These are phyloP conservation scores for Acanthosepion lycidas DNA, from an alignment of 2,888 invertebrate genomes.

Conservation along the genomic window DNA sequence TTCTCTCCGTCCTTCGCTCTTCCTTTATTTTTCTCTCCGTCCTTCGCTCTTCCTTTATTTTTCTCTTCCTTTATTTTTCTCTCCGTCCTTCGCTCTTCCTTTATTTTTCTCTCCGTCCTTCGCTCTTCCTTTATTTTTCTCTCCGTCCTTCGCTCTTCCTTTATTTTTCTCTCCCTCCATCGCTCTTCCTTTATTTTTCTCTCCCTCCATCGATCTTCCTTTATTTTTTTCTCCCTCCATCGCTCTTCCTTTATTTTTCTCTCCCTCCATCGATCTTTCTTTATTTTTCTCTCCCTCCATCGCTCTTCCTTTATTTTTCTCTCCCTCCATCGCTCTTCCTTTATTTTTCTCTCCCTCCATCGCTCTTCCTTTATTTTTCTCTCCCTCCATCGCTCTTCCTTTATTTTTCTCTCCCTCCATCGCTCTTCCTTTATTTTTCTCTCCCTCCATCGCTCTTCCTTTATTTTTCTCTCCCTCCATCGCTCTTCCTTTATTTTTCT, in stretches of 20 bases:
- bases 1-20: background rate
- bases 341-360: too few species aligned
- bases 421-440: accelerated
- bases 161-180: background rate
- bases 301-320: background rate
- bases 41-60: background rate
- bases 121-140: background rate
- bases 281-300: background rate
- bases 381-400: accelerated
- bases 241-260: background rate
- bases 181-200: too few species aligned
- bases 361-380: accelerated
- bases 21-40: too few species aligned
- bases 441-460: too few species aligned
- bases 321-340: accelerated
- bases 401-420: too few species aligned
- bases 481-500: background rate
- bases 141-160: background rate
- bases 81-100: too few species aligned
- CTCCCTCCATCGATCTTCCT: background rate
- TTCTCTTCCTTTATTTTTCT: accelerated
- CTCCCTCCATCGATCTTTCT: background rate
- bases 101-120: accelerated
- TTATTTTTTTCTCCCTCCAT: too few species aligned
- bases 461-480: too few species aligned